Base-by-base conservation (phyloP, 2,797 vertebrate genomes). In the Lophotriccus pileatus region DNA sequence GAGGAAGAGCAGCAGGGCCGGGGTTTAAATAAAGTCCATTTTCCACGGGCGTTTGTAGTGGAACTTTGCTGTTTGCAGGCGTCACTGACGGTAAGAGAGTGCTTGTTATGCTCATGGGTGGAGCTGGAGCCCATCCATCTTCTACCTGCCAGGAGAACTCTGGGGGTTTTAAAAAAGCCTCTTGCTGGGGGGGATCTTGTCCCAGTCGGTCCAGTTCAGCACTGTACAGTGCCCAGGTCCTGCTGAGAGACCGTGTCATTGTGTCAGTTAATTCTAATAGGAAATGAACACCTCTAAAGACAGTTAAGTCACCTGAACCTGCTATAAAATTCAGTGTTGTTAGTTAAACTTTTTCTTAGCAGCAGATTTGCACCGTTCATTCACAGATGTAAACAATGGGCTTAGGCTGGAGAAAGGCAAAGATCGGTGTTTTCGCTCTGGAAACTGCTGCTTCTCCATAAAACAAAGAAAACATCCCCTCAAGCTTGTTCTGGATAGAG, bases 181-280 rank as follows among this genome's bases (percentile, higher is more conserved):
- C 59, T 50, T 77, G 44, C 84, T 78, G 52, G 14, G 55, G 55
- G 44, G 62, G 37, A 14, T 76, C 39, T 59, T 21, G 50, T 44
- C 67, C 56, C 39, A 4, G 58, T 28, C 20, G 44, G 32, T 89
- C 69, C 63, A 39, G 53, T 39, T 84, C 44, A 18, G 24, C 0
- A 4, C 78, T 70, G 67, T 15, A 9, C 7, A 1, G 17, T 23
- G 34, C 47, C 56, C 3, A 3, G 6, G 49, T 67, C 53, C 30
- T 56, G 21, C 76, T 81, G 14, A 18, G 14, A 0, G 41, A 75
- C 77, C 73, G 56, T 59, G 74, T 56, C 34, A 41, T 92, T 80
- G 68, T 81, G 91, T 88, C 75, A 92, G 46, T 94, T 90, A 75
- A 34, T 87, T 89, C 25, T 41, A 55, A 49, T 47, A 64, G 43